Evolutionary conservation across 2,797 vertebrate genomes (phyloP).

Genomic region (Danio tinwini): DNA sequence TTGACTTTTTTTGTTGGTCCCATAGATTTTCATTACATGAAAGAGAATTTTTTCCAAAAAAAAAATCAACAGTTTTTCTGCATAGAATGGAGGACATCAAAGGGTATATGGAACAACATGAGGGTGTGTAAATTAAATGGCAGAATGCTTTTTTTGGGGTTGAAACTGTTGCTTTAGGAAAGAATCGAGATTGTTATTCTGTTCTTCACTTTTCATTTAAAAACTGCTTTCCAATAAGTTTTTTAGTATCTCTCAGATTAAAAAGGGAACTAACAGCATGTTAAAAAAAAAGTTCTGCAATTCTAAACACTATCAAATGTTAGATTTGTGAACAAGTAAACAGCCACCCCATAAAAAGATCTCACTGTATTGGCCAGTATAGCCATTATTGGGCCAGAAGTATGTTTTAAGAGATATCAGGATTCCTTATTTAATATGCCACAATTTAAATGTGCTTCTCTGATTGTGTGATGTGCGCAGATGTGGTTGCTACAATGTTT

Average conservation of each 20-base stretch:
- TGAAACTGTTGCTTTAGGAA: neutral
- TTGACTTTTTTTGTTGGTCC: no score
- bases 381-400: neutral
- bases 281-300: neutral
- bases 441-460: constrained; percentile 15
- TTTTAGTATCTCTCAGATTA: neutral
- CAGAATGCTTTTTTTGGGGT: neutral
- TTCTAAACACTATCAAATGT: neutral
- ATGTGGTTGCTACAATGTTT: constrained; percentile 3
- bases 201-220: neutral
- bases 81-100: neutral
- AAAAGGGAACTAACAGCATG: neutral
- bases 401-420: constrained; percentile 27
- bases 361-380: neutral
- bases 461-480: constrained; percentile 25
- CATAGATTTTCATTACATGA: neutral
- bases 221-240: neutral
- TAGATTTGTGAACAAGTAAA: neutral
- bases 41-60: neutral
- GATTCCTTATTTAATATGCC: neutral
- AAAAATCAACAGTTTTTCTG: neutral
- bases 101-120: neutral
- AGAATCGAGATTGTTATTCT: neutral
- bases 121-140: neutral
- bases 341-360: neutral